Conservation (phyloP, 2,888 invertebrate species). For the Monoplex corrugatus region DNA sequence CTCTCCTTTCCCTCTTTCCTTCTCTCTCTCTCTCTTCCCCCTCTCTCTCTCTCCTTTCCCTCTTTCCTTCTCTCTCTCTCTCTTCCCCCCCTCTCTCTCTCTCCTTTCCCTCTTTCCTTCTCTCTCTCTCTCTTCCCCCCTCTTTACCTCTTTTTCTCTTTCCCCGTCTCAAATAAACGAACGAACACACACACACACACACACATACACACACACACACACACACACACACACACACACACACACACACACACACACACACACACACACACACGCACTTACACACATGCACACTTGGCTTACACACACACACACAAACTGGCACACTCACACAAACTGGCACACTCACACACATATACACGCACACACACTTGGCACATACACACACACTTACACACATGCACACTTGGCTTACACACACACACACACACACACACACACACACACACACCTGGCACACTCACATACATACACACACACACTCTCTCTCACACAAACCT, state of each 20-base stretch:
- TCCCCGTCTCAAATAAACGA: background rate
- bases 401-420: too few species aligned
- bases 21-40: background rate
- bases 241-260: conserved; percentile 26
- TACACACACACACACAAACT: background rate
- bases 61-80: background rate
- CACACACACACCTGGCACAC: too few species aligned
- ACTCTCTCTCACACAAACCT: too few species aligned
- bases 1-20: too few species aligned
- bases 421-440: too few species aligned
- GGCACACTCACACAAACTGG: background rate
- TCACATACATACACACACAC: too few species aligned
- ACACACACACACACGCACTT: conserved; percentile 29
- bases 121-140: too few species aligned
- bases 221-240: background rate
- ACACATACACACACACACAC: background rate
- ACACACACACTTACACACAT: too few species aligned
- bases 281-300: background rate
- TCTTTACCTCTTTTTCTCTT: background rate
- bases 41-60: background rate
- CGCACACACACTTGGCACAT: too few species aligned
- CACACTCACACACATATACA: background rate
- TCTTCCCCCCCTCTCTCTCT: too few species aligned
- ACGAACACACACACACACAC: background rate
- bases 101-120: too few species aligned